Evolutionary conservation across 2,113 vertebrate genomes (phyloP).

Genomic region (Ceratotherium simum): DNA sequence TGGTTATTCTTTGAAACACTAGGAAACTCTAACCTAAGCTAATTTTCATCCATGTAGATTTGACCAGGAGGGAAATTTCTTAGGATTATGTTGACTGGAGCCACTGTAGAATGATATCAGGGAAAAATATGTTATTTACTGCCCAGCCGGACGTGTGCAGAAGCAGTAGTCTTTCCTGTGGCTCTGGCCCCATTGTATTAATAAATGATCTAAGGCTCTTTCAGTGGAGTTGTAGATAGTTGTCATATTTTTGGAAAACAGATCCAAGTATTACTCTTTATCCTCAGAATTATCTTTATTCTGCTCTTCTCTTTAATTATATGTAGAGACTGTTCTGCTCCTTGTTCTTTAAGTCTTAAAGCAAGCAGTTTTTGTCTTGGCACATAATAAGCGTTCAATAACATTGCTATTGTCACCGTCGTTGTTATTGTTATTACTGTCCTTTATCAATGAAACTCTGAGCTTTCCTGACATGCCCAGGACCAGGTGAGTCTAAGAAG

Average conservation of each 20-base stretch:
- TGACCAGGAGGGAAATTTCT: constrained; percentile 31
- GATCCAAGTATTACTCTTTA: constrained; percentile 35
- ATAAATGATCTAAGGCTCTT: constrained; percentile 41
- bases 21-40: not conserved
- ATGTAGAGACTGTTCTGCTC: not conserved
- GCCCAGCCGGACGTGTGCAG: not conserved
- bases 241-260: constrained; percentile 16
- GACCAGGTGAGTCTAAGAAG: not conserved
- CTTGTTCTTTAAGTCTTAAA: constrained; percentile 40
- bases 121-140: constrained; percentile 19
- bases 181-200: not conserved
- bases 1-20: not conserved
- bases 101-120: not conserved
- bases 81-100: not conserved
- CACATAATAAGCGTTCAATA: not conserved
- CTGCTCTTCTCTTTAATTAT: constrained; percentile 40
- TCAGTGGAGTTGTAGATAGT: not conserved
- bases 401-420: not conserved
- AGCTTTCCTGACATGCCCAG: not conserved
- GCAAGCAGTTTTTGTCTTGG: constrained; percentile 37
- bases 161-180: not conserved
- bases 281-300: constrained; percentile 50
- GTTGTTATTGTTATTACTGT: not conserved
- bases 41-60: constrained; percentile 21
- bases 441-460: not conserved